Percentiles rank a stretch among this genome's conserved stretches.
Evolutionary conservation across 1,140 invertebrate genomes (phyloP).

Genomic region (Diorhabda carinulata): DNA sequence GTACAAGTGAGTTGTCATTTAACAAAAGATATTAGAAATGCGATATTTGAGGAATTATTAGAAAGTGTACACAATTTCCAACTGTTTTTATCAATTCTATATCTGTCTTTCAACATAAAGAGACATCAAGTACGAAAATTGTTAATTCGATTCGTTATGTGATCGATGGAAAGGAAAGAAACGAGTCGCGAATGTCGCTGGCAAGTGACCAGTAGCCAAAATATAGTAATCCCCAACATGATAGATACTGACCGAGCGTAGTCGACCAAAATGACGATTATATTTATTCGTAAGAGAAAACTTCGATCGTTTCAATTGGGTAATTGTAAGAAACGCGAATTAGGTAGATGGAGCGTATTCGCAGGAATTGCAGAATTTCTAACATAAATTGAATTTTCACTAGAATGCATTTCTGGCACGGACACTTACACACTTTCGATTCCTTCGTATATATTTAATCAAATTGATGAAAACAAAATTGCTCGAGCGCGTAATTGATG

Average conservation of each 20-base stretch:
- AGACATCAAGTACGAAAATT: slow-evolving; percentile 8
- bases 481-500: too few relatives aligned
- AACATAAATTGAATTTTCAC: slow-evolving; percentile 43
- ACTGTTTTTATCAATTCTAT: too few relatives aligned
- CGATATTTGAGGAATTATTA: too few relatives aligned
- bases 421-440: slow-evolving; percentile 34
- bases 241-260: slow-evolving; percentile 29
- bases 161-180: slow-evolving; percentile 37
- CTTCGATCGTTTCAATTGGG: not conserved
- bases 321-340: slow-evolving; percentile 25
- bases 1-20: too few relatives aligned
- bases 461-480: slow-evolving; percentile 2
- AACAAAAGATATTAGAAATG: too few relatives aligned
- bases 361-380: slow-evolving; percentile 40
- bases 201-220: slow-evolving; percentile 41
- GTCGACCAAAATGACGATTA: slow-evolving; percentile 13
- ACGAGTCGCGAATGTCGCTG: slow-evolving; percentile 34
- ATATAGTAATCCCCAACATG: slow-evolving; percentile 36
- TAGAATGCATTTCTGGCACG: slow-evolving; percentile 32
- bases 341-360: slow-evolving; percentile 38
- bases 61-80: too few relatives aligned
- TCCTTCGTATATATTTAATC: slow-evolving; percentile 15
- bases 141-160: slow-evolving; percentile 22
- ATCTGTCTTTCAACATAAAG: too few relatives aligned
- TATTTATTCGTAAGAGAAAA: not conserved